Evolutionary conservation across 1,140 invertebrate species (phyloP).

Genomic region (Zaprionus lachaisei): DNA sequence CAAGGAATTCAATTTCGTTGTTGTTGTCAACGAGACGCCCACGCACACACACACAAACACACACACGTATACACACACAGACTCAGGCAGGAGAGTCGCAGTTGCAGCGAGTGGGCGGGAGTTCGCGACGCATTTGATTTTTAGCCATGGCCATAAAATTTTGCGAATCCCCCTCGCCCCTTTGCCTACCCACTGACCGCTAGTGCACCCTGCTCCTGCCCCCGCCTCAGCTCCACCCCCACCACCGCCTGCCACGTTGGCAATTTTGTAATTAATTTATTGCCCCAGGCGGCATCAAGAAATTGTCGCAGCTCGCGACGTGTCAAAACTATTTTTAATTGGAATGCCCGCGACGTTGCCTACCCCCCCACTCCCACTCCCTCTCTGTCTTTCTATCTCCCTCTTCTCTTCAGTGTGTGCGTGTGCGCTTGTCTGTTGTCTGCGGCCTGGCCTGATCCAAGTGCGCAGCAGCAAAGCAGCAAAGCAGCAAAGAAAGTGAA

Average conservation of each 20-base stretch:
- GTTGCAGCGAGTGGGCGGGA: constrained; percentile 2
- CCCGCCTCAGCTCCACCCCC: background rate
- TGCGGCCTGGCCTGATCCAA: constrained; percentile 30
- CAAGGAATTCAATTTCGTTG: constrained; percentile 61
- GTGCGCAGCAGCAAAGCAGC: constrained; percentile 14
- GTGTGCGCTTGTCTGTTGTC: constrained; percentile 9
- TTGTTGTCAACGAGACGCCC: constrained; percentile 57
- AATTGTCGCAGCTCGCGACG: constrained; percentile 64
- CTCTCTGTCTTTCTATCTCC: background rate
- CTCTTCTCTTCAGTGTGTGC: background rate
- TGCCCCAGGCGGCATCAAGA: constrained; percentile 51
- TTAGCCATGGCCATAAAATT: constrained; percentile 58
- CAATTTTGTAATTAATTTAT: constrained; percentile 79
- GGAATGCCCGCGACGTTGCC: constrained; percentile 48
- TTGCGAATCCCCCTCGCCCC: background rate
- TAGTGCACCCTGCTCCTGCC: background rate
- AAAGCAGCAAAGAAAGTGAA: constrained; percentile 30
- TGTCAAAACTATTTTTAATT: constrained; percentile 83
- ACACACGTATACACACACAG: constrained; percentile 23
- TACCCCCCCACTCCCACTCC: background rate
- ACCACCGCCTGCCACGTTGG: constrained; percentile 27
- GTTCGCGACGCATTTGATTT: constrained; percentile 47
- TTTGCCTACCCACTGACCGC: background rate
- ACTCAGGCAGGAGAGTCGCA: constrained; percentile 4
- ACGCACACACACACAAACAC: constrained; percentile 30